These are phyloP conservation scores for Torymus auratus DNA, from an alignment of 2,888 invertebrate species.

Conservation along the genomic window DNA sequence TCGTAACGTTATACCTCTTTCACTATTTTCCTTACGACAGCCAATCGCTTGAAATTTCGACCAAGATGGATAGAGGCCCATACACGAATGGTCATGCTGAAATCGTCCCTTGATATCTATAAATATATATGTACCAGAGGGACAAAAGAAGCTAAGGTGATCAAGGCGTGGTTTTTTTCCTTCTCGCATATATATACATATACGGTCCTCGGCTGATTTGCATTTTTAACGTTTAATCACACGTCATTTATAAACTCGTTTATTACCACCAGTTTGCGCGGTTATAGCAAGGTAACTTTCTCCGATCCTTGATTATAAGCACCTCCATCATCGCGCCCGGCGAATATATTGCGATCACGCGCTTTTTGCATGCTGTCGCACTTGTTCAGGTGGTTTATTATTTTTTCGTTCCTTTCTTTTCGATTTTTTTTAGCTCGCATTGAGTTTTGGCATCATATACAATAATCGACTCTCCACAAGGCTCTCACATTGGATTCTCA, in stretches of 20 bases:
- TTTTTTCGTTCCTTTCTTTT: neutral
- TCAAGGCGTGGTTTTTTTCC: constrained; percentile 30
- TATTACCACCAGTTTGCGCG: constrained; percentile 41
- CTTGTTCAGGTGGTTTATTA: neutral
- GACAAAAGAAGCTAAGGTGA: constrained; percentile 16
- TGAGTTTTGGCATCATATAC: neutral
- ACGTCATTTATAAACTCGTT: constrained; percentile 54
- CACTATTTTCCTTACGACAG: neutral
- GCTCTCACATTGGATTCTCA: too few relatives aligned
- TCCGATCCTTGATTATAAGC: constrained; percentile 41
- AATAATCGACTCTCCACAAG: too few relatives aligned
- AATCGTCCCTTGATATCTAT: neutral
- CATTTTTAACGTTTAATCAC: constrained; percentile 46
- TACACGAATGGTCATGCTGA: too few relatives aligned
- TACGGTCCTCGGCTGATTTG: constrained; percentile 17
- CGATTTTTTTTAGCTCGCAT: neutral
- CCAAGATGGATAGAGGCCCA: neutral
- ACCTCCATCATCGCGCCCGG: constrained; percentile 15
- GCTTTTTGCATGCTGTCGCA: neutral
- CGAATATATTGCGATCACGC: constrained; percentile 27
- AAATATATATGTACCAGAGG: neutral
- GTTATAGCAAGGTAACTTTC: constrained; percentile 48
- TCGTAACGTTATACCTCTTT: neutral
- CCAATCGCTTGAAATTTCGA: neutral
- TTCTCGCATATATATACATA: neutral